A percentile compares a stretch with the other conserved stretches of the same genome.
Conservation (phyloP, 2,888 invertebrate species). For the Caenorhabditis sulstoni region DNA sequence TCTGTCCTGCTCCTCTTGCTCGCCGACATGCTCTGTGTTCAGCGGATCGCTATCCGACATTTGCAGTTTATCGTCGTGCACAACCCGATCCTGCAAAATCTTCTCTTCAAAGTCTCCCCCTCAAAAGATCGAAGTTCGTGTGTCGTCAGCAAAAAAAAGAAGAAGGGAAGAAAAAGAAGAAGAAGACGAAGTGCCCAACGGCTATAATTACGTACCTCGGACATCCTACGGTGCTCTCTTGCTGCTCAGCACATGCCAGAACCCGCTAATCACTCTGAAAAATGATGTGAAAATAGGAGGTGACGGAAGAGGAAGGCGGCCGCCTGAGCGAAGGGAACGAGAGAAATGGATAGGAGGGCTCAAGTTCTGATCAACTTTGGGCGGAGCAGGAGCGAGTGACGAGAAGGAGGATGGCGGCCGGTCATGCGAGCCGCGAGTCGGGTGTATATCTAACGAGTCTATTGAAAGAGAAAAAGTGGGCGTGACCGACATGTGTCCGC, state of each 20-base stretch:
- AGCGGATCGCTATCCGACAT: slow-evolving; percentile 46
- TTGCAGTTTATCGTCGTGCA: slow-evolving; percentile 35
- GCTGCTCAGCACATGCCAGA: slow-evolving; percentile 52
- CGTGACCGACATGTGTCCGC: slow-evolving; percentile 23
- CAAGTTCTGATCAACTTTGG: slow-evolving; percentile 37
- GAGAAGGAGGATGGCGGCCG: slow-evolving; percentile 8
- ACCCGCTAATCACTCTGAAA: slow-evolving; percentile 59
- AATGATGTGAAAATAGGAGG: slow-evolving; percentile 9
- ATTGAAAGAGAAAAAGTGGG: slow-evolving; percentile 17
- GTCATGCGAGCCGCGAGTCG: slow-evolving; percentile 34
- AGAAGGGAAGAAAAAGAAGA: not conserved
- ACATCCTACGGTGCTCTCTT: slow-evolving; percentile 39
- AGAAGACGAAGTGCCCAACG: slow-evolving; percentile 10
- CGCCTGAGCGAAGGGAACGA: slow-evolving; percentile 11
- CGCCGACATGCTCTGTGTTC: slow-evolving; percentile 36
- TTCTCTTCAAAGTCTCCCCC: not conserved
- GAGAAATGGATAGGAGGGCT: slow-evolving; percentile 15
- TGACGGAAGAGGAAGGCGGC: not conserved
- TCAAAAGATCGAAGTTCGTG: not conserved
- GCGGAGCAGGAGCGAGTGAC: not conserved
- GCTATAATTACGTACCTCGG: slow-evolving; percentile 55
- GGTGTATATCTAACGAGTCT: slow-evolving; percentile 28
- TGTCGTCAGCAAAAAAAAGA: slow-evolving; percentile 7
- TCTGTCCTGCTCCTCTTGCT: slow-evolving; percentile 26
- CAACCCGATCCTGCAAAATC: slow-evolving; percentile 47